Conservation (phyloP, 53 echinoderm and acorn worm genomes). For the Arbacia lixula region DNA sequence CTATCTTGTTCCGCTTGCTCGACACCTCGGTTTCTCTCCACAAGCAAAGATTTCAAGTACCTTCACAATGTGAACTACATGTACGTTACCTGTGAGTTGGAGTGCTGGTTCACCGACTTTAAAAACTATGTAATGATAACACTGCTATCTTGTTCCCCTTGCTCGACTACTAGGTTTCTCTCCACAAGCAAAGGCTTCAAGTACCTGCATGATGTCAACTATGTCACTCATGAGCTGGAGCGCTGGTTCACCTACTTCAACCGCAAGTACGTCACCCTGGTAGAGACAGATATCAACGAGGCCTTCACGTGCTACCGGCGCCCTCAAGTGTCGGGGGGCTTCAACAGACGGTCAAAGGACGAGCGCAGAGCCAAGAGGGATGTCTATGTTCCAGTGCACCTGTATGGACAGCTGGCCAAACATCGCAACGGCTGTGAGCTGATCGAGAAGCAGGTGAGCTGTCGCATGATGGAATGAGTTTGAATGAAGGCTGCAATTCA, state of each 20-base stretch:
- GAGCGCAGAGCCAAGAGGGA: conserved; percentile 72
- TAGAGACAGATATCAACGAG: conserved; percentile 94
- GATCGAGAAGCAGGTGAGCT: conserved; percentile 83
- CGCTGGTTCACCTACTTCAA: conserved; percentile 91
- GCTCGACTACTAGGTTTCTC: conserved; percentile 78
- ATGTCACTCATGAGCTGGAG: conserved; percentile 91
- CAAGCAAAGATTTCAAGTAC: conserved; percentile 93
- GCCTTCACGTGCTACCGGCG: conserved; percentile 88
- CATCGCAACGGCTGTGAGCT: conserved; percentile 85
- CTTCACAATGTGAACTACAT: conserved; percentile 95
- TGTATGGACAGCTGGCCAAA: conserved; percentile 90
- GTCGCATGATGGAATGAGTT: too few species aligned
- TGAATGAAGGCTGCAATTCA: too few species aligned
- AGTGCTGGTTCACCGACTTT: conserved; percentile 87
- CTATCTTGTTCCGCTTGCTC: too few species aligned
- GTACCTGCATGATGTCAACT: conserved; percentile 95
- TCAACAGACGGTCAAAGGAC: conserved; percentile 74
- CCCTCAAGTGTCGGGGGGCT: conserved; percentile 75
- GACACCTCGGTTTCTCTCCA: conserved; percentile 92
- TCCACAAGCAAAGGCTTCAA: conserved; percentile 96
- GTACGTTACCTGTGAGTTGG: conserved; percentile 92
- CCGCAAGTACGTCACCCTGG: conserved; percentile 86
- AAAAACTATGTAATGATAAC: too few species aligned
- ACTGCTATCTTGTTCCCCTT: too few species aligned
- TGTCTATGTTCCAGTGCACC: conserved; percentile 94